Evolutionary conservation across 2,797 vertebrate species (phyloP).

Genomic region (Erpetoichthys calabaricus): DNA sequence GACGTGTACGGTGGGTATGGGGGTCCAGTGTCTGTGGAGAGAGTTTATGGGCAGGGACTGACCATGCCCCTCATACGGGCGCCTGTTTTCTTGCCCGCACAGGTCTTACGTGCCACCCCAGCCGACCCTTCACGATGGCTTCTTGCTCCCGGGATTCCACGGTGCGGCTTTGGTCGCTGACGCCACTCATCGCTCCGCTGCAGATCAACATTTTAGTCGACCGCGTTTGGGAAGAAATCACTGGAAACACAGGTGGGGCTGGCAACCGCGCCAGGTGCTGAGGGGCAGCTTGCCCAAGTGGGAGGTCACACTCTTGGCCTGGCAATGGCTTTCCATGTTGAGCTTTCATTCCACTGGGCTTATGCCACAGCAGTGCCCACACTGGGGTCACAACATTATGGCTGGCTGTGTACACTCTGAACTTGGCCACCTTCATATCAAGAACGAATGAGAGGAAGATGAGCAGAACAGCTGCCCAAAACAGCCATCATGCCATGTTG

Average conservation of each 20-base stretch:
- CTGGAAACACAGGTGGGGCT: conserved; percentile 70
- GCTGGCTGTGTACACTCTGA: too few relatives aligned
- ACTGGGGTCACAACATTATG: too few relatives aligned
- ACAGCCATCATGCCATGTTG: too few relatives aligned
- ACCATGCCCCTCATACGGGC: not conserved
- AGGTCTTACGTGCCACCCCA: conserved; percentile 87
- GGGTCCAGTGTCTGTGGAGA: not conserved
- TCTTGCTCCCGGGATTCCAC: conserved; percentile 94
- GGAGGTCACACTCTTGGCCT: too few relatives aligned
- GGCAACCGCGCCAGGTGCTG: too few relatives aligned
- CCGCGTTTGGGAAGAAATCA: conserved; percentile 79
- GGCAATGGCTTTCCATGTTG: too few relatives aligned
- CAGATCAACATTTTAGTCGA: conserved; percentile 73
- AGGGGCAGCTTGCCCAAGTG: too few relatives aligned
- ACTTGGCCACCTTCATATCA: too few relatives aligned
- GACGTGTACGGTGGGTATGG: conserved; percentile 77
- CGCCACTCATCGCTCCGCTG: conserved; percentile 68
- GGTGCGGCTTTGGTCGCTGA: conserved; percentile 86
- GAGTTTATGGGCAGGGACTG: not conserved
- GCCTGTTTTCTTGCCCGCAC: not conserved
- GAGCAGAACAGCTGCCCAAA: too few relatives aligned
- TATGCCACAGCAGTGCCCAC: too few relatives aligned
- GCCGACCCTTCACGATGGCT: conserved; percentile 85
- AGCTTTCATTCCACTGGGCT: too few relatives aligned
- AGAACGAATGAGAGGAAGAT: too few relatives aligned